Evolutionary conservation across 2,888 invertebrate genomes (phyloP).

Genomic region (Ferdinandea cuprea): DNA sequence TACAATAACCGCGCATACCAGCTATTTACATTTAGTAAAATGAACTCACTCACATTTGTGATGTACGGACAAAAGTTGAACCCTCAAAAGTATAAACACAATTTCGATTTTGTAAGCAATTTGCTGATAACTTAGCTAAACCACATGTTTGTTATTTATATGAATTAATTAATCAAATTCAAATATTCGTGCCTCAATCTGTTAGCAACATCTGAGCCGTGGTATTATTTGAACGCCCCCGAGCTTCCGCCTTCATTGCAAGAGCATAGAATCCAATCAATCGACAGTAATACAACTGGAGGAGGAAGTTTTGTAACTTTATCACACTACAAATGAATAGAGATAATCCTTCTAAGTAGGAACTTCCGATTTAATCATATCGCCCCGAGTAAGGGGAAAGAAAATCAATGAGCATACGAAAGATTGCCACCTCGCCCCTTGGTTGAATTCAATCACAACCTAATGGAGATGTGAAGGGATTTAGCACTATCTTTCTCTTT

Average conservation of each 20-base stretch:
- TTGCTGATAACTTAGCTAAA: neutral
- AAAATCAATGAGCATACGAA: conserved; percentile 35
- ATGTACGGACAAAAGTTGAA: too few relatives aligned
- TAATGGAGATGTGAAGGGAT: conserved; percentile 56
- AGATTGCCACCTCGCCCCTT: conserved; percentile 2
- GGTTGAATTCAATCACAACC: conserved; percentile 52
- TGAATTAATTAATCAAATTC: neutral
- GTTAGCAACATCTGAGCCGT: neutral
- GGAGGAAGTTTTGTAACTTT: conserved; percentile 34
- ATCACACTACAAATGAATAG: conserved; percentile 32
- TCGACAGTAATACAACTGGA: conserved; percentile 20
- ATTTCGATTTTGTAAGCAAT: too few relatives aligned
- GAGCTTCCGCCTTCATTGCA: too few relatives aligned
- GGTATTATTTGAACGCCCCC: too few relatives aligned
- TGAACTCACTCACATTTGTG: too few relatives aligned
- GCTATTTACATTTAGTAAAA: too few relatives aligned
- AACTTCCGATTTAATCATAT: conserved; percentile 55
- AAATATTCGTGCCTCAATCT: too few relatives aligned
- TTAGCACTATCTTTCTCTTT: conserved; percentile 22
- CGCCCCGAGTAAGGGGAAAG: conserved; percentile 18
- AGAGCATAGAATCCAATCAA: conserved; percentile 22
- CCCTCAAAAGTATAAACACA: too few relatives aligned
- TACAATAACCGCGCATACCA: too few relatives aligned
- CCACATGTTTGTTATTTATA: too few relatives aligned
- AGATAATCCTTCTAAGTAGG: conserved; percentile 39